Base-by-base conservation (phyloP, 2,113 vertebrate species). In the Sialia sialis region DNA sequence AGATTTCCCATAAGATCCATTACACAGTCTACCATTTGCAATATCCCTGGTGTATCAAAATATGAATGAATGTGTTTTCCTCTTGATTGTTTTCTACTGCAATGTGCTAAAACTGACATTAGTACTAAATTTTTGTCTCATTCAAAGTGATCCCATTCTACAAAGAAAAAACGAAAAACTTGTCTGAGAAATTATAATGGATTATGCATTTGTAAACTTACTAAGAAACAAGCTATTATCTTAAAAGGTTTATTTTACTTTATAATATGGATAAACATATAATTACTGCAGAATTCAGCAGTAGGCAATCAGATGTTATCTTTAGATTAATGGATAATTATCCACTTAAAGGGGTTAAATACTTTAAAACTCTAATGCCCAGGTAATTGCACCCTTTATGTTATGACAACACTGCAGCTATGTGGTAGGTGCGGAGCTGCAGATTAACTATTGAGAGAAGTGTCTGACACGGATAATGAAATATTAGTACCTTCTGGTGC, bases 251-350 rank as follows among this genome's bases (percentile, higher is more conserved):
- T 90, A 92, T 93, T 95, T 93, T 95, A 93, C 58, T 94, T 95
- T 94, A 83, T 83, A 94, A 84, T 92, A 76, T 62, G 59, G 46
- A 66, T 90, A 93, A 94, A 94, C 87, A 85, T 87, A 43, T 94
- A 92, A 96, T 96, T 93, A 93, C 66, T 66, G 60, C 19, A 46
- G 63, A 91, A 83, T 91, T 91, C 75, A 89, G 46, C 79, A 76
- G 87, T 13, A 91, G 55, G 94, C 74, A 95, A 94, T 95, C 94
- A 94, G 92, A 87, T 69, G 43, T 32, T 89, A 82, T 89, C 70
- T 95, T 93, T 84, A 95, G 78, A 94, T 96, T 96, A 95, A 93
- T 89, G 67, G 59, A 74, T 95, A 95, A 94, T 95, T 93, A 95
- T 82, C 90, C 55, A 94, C 89, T 92, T 91, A 87, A 87, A 70